phyloP scores from a whole-genome alignment of 2,113 vertebrate genomes.

The Eurystomus gularis region DNA sequence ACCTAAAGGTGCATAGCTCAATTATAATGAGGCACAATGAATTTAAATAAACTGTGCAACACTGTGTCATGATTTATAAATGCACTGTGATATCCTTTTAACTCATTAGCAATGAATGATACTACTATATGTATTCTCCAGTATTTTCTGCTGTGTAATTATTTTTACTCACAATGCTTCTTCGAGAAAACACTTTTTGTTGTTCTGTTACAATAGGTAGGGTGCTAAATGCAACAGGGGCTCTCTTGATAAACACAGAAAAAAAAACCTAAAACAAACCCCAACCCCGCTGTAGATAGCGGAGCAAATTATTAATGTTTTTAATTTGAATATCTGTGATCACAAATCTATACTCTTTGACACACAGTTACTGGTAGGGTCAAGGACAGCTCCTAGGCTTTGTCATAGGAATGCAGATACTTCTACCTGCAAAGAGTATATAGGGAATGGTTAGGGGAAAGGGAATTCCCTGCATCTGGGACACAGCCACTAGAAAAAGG shows the following conservation, averaged over 20 bases:
- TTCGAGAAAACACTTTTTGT: slow-evolving; percentile 51
- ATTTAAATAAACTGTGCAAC: slow-evolving; percentile 99
- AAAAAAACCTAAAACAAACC: neutral
- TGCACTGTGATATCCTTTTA: slow-evolving; percentile 93
- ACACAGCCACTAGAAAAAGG: neutral
- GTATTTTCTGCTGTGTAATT: slow-evolving; percentile 76
- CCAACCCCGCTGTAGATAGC: neutral
- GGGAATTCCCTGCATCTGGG: neutral
- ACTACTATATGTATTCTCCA: slow-evolving; percentile 68
- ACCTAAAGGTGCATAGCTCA: slow-evolving; percentile 99
- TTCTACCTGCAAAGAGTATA: neutral
- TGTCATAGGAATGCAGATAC: neutral
- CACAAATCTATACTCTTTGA: neutral
- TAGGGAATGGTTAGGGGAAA: neutral
- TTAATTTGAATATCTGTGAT: neutral
- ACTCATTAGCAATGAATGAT: slow-evolving; percentile 99
- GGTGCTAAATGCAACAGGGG: slow-evolving; percentile 17
- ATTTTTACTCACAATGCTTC: slow-evolving; percentile 73
- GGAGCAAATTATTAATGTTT: slow-evolving; percentile 6
- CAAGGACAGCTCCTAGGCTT: neutral
- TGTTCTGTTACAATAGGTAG: slow-evolving; percentile 37
- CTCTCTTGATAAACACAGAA: neutral
- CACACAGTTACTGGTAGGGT: neutral
- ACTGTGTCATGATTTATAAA: slow-evolving; percentile 96
- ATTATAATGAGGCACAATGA: slow-evolving; percentile 99